Conservation (phyloP, 2,888 invertebrate species). For the Drosophila ustulata region DNA sequence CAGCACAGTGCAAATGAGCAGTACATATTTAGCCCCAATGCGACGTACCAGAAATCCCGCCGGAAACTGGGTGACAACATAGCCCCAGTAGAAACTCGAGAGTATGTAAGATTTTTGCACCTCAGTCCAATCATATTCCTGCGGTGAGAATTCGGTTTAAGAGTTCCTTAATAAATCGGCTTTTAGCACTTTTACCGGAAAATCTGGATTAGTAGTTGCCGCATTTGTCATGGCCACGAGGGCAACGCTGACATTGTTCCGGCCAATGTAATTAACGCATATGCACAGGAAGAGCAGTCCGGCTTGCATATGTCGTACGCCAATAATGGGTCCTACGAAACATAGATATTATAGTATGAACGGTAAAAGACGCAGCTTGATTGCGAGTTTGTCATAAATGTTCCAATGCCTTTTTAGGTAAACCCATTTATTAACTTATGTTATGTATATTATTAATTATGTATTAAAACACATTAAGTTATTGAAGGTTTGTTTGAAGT, state of each 20-base stretch:
- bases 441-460: too few relatives aligned
- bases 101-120: constrained; percentile 87
- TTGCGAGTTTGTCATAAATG: too few relatives aligned
- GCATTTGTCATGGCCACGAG: constrained; percentile 90
- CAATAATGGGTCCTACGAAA: constrained; percentile 84
- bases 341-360: not conserved
- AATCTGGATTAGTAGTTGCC: constrained; percentile 85
- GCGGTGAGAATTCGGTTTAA: not conserved
- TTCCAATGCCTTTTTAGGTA: too few relatives aligned
- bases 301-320: constrained; percentile 88
- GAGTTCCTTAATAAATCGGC: not conserved
- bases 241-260: constrained; percentile 90
- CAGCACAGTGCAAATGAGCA: constrained; percentile 87
- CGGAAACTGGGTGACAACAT: constrained; percentile 87
- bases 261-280: constrained; percentile 87
- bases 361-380: too few relatives aligned
- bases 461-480: not conserved
- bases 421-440: too few relatives aligned
- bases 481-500: not conserved
- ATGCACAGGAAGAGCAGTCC: constrained; percentile 87
- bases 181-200: constrained; percentile 83
- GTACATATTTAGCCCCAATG: constrained; percentile 88
- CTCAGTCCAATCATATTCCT: constrained; percentile 85
- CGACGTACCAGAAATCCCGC: constrained; percentile 88
- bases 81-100: constrained; percentile 92